Base-by-base conservation (phyloP, 2,888 invertebrate genomes). In the Argyresthia goedartella region DNA sequence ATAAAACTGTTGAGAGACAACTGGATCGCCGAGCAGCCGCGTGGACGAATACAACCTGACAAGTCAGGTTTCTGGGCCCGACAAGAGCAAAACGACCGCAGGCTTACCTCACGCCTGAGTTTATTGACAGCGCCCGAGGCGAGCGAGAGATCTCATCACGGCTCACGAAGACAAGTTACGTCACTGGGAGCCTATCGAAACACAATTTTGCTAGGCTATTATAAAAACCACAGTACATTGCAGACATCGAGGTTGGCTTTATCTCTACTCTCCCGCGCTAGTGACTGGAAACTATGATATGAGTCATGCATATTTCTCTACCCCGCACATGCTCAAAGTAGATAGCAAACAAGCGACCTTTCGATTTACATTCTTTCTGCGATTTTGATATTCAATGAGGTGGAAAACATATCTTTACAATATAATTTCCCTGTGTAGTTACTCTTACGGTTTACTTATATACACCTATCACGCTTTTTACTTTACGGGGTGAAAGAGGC, bases 101-200 rank as follows among this genome's bases (percentile, higher is more conserved):
- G 62, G 54, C 76, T 81, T 77, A 78, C 78, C 77, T 81, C 73
- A 78, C 73, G 69, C 66, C 67, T 76, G 76, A 84, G 85, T 85
- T 85, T 85, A 84, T 81, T 85, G 85, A 85, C 85, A 80, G 84
- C 66, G 82, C 78, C 74, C 59, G 69, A 55, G 61, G 66, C 65
- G 63, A 65, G 60, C 59, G 63, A 64, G 66, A 67, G 70, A 66
- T 67, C 66, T 73, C 71, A 66, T 62, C 62, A 25, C 25, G 25
- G 25, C 25, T 25, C 25, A 25, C 61, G 59, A 39, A 69, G 65
- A 67, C 67, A 61, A 64, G 64, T 79, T 84, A 75, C 82, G 80
- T 84, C 80, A 84, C 71, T 66, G 58, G 60, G 53, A 36, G 47
- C 13, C 34, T 47, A 47, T 47, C n/a, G 47, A 47, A 47, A 47